These are phyloP conservation scores for Xestia ashworthii DNA, from an alignment of 2,888 invertebrate species.

Conservation along the genomic window DNA sequence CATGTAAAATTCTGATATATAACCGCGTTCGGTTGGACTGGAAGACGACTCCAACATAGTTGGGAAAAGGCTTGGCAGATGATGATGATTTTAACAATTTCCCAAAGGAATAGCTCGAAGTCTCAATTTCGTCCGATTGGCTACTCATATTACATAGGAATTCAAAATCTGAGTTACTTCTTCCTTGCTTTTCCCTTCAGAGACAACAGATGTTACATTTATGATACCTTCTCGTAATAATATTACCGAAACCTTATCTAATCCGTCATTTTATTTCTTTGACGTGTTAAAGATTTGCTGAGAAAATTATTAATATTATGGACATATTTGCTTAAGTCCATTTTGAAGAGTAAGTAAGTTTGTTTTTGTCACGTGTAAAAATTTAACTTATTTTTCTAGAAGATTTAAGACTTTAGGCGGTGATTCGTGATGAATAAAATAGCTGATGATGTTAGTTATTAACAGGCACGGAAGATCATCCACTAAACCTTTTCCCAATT, in stretches of 20 bases:
- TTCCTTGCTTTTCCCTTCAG: neutral
- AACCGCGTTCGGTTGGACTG: too few species aligned
- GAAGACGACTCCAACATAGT: too few species aligned
- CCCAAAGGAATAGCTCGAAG: neutral
- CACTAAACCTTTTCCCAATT: neutral
- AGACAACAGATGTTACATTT: neutral
- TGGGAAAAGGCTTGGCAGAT: too few species aligned
- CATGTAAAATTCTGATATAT: too few species aligned
- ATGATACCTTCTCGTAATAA: neutral
- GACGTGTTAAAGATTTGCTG: neutral
- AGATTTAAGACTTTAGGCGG: neutral
- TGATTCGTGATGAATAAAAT: neutral
- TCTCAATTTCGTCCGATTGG: neutral
- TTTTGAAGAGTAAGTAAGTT: neutral
- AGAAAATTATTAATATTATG: neutral
- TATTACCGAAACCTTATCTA: neutral
- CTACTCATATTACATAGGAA: neutral
- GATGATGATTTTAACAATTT: neutral
- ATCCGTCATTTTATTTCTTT: neutral
- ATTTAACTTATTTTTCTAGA: neutral
- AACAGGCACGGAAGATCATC: neutral
- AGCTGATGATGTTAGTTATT: neutral
- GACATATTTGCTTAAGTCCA: neutral
- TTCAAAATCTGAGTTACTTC: neutral
- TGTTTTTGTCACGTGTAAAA: neutral